A percentile compares a stretch with the other conserved stretches of the same genome.
These are phyloP conservation scores for Xiphophorus couchianus DNA, from an alignment of 2,113 vertebrate genomes.

Conservation along the genomic window DNA sequence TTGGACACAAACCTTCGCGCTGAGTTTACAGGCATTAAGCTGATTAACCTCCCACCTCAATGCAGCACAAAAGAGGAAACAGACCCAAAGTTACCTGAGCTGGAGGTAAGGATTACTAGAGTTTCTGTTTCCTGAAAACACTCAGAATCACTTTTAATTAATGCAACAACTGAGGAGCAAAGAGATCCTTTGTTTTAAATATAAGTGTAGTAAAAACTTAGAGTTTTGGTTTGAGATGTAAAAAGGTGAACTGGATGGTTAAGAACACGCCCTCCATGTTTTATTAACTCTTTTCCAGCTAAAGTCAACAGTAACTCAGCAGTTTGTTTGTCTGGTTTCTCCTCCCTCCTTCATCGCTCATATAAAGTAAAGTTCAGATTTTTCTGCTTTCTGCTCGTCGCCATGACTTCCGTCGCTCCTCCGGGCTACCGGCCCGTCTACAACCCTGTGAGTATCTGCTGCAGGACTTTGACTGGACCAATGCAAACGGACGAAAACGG, in stretches of 20 bases:
- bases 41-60: conserved; percentile 1
- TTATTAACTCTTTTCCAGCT: conserved; percentile 30
- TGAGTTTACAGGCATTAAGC: conserved; percentile 2
- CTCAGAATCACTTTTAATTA: not conserved
- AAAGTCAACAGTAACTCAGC: conserved; percentile 41
- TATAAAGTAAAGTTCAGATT: conserved; percentile 45
- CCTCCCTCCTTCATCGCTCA: conserved; percentile 24
- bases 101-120: conserved; percentile 13
- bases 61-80: not conserved
- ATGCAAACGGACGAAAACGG: not conserved
- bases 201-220: too few species aligned
- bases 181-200: not conserved
- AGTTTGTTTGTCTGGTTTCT: conserved; percentile 3
- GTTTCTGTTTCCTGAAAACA: not conserved
- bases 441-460: conserved; percentile 81
- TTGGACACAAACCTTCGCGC: not conserved
- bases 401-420: conserved; percentile 77
- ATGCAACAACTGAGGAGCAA: not conserved
- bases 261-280: not conserved
- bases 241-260: too few species aligned
- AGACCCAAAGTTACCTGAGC: not conserved
- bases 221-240: too few species aligned
- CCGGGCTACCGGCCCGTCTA: conserved; percentile 85
- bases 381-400: not conserved
- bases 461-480: not conserved